phyloP scores from a whole-genome alignment of 2,113 vertebrate species.

The Phaetusa simplex region DNA sequence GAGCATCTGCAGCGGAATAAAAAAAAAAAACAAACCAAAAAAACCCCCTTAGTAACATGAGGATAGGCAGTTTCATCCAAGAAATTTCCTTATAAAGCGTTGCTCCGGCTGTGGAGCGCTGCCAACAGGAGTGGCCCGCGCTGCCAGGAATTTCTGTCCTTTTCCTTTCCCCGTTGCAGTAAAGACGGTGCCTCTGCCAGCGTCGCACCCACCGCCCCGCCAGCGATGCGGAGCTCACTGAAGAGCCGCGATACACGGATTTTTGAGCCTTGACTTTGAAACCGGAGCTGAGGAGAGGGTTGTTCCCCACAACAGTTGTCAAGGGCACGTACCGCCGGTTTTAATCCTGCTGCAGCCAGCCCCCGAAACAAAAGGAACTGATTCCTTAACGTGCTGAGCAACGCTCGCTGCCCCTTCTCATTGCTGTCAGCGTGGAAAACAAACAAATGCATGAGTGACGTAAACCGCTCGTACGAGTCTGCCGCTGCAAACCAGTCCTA shows the following conservation, averaged over 20 bases:
- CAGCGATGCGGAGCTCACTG: too few relatives aligned
- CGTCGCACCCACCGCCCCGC: background rate
- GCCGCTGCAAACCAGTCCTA: background rate
- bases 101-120: background rate
- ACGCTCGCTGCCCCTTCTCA: background rate
- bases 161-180: background rate
- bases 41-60: background rate
- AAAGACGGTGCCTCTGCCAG: background rate
- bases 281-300: background rate
- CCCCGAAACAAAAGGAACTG: background rate
- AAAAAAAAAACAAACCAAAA: too few relatives aligned
- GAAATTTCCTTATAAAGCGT: slow-evolving; percentile 28
- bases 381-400: background rate
- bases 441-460: background rate
- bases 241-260: background rate
- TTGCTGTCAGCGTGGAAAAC: background rate
- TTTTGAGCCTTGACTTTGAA: background rate
- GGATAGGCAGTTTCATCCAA: background rate
- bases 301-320: background rate
- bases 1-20: background rate
- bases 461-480: background rate
- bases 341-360: background rate
- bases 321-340: background rate
- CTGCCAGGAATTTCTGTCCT: background rate
- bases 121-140: background rate